These are phyloP conservation scores for Planococcus citri DNA, from an alignment of 1,140 invertebrate species.

Conservation along the genomic window DNA sequence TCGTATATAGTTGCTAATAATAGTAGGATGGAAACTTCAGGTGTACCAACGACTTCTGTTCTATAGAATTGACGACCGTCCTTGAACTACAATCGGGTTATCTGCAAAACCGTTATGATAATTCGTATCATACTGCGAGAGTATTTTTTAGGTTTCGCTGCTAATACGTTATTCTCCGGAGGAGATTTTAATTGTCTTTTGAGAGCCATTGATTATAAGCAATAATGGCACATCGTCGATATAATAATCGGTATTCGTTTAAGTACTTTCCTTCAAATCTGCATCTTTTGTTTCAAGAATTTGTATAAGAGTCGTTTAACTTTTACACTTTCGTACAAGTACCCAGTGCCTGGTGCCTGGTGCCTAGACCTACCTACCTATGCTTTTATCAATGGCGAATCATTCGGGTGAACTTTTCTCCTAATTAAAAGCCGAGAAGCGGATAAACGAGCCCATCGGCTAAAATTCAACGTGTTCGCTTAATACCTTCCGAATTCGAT, in stretches of 20 bases:
- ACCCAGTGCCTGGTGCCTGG: too few species aligned
- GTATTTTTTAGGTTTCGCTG: background rate
- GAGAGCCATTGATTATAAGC: background rate
- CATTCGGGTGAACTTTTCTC: background rate
- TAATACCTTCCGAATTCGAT: too few species aligned
- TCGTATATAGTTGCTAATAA: slow-evolving; percentile 13
- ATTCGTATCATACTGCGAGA: slow-evolving; percentile 12
- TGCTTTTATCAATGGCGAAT: too few species aligned
- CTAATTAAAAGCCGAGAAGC: background rate
- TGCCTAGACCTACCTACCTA: too few species aligned
- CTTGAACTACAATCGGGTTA: slow-evolving; percentile 19
- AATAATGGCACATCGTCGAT: background rate
- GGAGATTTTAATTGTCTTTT: slow-evolving; percentile 3
- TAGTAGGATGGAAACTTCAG: background rate
- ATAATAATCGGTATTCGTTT: background rate
- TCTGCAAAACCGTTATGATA: slow-evolving; percentile 18
- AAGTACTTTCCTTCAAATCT: background rate
- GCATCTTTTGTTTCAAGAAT: background rate
- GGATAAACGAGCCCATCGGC: background rate
- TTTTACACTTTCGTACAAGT: background rate
- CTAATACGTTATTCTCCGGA: background rate
- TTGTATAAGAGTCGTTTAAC: background rate
- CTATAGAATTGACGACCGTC: slow-evolving; percentile 12
- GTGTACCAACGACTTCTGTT: slow-evolving; percentile 11
- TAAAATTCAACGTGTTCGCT: too few species aligned